phyloP scores from a whole-genome alignment of 1,140 invertebrate genomes.

The Drosophila equinoxialis region DNA sequence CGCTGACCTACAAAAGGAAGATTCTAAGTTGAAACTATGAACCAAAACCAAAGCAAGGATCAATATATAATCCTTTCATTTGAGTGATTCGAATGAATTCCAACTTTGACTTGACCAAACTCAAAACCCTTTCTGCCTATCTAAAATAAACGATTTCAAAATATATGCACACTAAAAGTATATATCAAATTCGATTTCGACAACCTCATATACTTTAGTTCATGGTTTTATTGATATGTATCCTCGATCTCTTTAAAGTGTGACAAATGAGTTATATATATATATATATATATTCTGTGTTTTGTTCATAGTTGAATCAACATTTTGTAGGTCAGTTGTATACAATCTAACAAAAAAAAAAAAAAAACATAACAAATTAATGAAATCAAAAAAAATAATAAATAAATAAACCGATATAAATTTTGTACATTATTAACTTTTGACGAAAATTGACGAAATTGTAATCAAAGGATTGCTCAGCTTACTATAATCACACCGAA shows the following conservation, averaged over 20 bases:
- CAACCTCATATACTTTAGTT: neutral
- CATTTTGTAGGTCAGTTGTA: slow-evolving; percentile 2
- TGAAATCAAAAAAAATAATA: neutral
- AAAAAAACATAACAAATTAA: slow-evolving; percentile 4
- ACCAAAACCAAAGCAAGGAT: neutral
- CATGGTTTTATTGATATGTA: neutral
- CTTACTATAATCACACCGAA: neutral
- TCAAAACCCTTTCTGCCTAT: no score
- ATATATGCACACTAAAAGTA: no score
- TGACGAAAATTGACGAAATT: neutral
- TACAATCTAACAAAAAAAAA: slow-evolving; percentile 1
- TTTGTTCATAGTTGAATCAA: neutral
- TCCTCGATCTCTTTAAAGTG: no score
- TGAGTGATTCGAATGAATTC: no score
- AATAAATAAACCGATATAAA: neutral
- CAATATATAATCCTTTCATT: no score
- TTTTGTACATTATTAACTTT: slow-evolving; percentile 6
- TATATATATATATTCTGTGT: no score
- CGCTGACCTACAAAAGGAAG: neutral
- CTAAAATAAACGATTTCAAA: no score
- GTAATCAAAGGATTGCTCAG: slow-evolving; percentile 6
- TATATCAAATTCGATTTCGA: no score
- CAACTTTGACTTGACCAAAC: no score
- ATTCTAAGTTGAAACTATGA: neutral
- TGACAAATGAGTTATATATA: no score